Evolutionary conservation across 2,888 invertebrate species (phyloP), one percentile per base, ranked within the genome.

Genomic region (Cheilosia soror): DNA sequence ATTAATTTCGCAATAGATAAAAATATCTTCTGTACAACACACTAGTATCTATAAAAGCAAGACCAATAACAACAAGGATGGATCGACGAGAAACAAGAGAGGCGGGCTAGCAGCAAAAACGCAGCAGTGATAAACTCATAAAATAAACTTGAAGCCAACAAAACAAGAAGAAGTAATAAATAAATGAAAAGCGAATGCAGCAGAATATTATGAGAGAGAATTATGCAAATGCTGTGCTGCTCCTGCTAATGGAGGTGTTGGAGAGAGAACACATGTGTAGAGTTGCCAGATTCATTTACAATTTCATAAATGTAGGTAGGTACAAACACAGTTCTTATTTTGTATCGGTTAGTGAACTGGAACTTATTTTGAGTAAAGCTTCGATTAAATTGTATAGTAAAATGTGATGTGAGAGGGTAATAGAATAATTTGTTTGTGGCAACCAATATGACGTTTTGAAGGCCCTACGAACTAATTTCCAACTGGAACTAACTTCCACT

Each of bases 1-100:
- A 75, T 79, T 25, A 60, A 72, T 79, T 79, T 79, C 72, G 65
- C 79, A 79, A 79, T 76, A 81, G 76, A 81, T 85, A 81, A 76
- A 85, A 81, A 81, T 75, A 84, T 73, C 68, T 84, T 69, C 71
- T 57, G 13, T 60, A 75, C 79, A 63, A 51, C 5, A 29, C 37
- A 11, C 11, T 37, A 69, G 68, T 72, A 40, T 84, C 79, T 69
- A 79, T 20, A 49, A 68, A 44, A 62, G 55, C 9, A 33, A 44
- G 5, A 33, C 20, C 51, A 63, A 27, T 15, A 55, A 42, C 13
- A 65, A 58, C 47, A 71, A 47, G 13, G 15, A 31, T 31, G 25
- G 11, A 5, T 31, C 20, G 4, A 11, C 11, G 4, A 25, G 40
- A 6, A 1, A 31, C 27, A 42, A 60, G 37, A 60, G 37, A 42